These are phyloP conservation scores for Anseranas semipalmata DNA, from an alignment of 2,113 vertebrate species.

Conservation along the genomic window DNA sequence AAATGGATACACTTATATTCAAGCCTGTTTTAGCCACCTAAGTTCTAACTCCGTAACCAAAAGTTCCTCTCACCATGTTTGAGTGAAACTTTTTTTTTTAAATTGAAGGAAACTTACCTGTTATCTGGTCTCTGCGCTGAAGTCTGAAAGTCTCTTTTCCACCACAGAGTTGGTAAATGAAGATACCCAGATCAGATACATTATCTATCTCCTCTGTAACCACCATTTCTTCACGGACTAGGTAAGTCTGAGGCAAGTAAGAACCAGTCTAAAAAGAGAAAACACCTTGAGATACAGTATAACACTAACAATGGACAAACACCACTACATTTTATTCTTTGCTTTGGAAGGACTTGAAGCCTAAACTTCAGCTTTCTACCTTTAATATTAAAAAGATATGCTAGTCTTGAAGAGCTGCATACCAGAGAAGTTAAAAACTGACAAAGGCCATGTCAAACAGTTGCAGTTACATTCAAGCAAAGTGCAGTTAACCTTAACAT, in stretches of 20 bases:
- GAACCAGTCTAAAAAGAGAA: constrained; percentile 82
- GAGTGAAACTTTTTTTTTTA: background rate
- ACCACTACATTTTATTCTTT: background rate
- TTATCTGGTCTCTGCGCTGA: constrained; percentile 83
- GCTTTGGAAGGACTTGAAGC: background rate
- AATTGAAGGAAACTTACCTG: constrained; percentile 67
- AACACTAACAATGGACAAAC: background rate
- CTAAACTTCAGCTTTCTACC: background rate
- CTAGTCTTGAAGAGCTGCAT: background rate
- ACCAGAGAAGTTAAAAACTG: background rate
- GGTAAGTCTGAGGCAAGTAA: constrained; percentile 87
- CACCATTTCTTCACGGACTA: constrained; percentile 92
- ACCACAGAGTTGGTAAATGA: constrained; percentile 90
- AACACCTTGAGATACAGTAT: background rate
- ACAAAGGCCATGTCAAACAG: background rate
- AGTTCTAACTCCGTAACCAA: background rate
- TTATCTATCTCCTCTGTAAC: constrained; percentile 90
- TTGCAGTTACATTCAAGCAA: background rate
- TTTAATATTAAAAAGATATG: background rate
- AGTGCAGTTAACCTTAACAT: background rate
- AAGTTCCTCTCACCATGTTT: background rate
- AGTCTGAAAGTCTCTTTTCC: constrained; percentile 91
- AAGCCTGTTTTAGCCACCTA: background rate
- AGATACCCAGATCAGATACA: constrained; percentile 87
- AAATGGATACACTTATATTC: background rate